A percentile compares a stretch with the other conserved stretches of the same genome.
These are phyloP conservation scores for Petromus typicus DNA, from an alignment of 2,113 vertebrate species.

Conservation along the genomic window DNA sequence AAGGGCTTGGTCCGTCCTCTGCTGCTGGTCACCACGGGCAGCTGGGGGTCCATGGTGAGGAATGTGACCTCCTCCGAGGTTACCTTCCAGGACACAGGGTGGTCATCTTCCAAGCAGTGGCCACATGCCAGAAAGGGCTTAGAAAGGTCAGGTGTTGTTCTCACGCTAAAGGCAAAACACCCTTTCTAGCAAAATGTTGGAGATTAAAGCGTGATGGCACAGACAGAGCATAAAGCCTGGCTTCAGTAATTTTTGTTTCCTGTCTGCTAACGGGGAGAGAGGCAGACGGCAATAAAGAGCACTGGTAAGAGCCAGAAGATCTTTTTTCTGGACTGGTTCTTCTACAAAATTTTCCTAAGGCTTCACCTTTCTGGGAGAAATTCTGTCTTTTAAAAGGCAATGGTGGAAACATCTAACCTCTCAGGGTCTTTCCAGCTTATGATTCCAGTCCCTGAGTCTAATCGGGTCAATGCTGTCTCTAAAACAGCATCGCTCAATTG, in stretches of 20 bases:
- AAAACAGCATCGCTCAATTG: not conserved
- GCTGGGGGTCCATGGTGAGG: not conserved
- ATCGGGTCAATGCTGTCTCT: not conserved
- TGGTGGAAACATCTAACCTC: not conserved
- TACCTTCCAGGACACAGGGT: not conserved
- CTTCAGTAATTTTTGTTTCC: slow-evolving; percentile 5
- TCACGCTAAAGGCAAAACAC: not conserved
- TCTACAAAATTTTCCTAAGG: slow-evolving; percentile 13
- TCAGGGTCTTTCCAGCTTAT: not conserved
- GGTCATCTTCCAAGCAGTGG: not conserved
- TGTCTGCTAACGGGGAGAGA: not conserved
- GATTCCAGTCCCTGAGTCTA: not conserved
- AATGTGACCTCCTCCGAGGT: not conserved
- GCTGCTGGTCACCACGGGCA: not conserved
- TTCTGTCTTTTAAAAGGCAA: slow-evolving; percentile 4
- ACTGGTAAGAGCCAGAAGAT: not conserved
- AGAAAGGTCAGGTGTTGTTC: not conserved
- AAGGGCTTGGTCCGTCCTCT: not conserved
- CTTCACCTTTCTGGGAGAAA: not conserved
- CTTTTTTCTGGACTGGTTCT: slow-evolving; percentile 32
- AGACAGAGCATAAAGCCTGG: not conserved
- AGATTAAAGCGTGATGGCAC: not conserved
- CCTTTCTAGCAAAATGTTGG: slow-evolving; percentile 8
- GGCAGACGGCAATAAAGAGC: not conserved
- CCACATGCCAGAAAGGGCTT: not conserved